Base-by-base conservation (phyloP, 2,113 vertebrate genomes). In the Nansenia antarctica region DNA sequence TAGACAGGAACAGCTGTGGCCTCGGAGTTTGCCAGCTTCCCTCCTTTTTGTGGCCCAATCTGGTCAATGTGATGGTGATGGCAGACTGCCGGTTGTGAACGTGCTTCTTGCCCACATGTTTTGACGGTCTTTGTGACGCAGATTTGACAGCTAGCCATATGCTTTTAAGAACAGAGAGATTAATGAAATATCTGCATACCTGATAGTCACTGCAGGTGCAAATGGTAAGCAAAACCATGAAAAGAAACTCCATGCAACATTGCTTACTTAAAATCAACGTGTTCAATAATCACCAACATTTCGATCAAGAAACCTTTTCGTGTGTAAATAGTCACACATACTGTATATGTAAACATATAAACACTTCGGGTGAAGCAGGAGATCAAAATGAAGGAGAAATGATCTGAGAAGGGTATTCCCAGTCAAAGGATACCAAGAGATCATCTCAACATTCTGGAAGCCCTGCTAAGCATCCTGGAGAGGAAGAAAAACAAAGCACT, bases 1-100 rank as follows among this genome's bases (percentile, higher is more conserved):
- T 14, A 58, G 54, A 58, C 29, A 31, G 57, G 54, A 32, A 39
- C 73, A 75, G 72, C 74, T 82, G 77, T 68, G 72, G 55, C 15
- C 60, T 70, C 59, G 62, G 74, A 18, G 22, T 64, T 37, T 9
- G 12, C 1, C 0, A 35, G 22, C 32, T 42, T n/a, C 34, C n/a
- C 30, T 52, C 57, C 26, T 18, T 52, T 32, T 52, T 32, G 57
- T 73, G 54, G 39, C 32, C 31, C 62, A 66, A 22, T 54, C 55
- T 58, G 30, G 73, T 53, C 52, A 22, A 26, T 70, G 39, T 72
- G 49, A 66, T 24, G 57, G 53, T 30, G 60, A 15, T 9, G 27
- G 70, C 22, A 18, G 27, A 29, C 72, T 53, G 64, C 27, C 31
- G 47, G 4, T 14, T 12, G 26, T 15, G 42, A 5, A 60, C 3